phyloP scores from a whole-genome alignment of 2,797 vertebrate genomes.

The Fundulus diaphanus region DNA sequence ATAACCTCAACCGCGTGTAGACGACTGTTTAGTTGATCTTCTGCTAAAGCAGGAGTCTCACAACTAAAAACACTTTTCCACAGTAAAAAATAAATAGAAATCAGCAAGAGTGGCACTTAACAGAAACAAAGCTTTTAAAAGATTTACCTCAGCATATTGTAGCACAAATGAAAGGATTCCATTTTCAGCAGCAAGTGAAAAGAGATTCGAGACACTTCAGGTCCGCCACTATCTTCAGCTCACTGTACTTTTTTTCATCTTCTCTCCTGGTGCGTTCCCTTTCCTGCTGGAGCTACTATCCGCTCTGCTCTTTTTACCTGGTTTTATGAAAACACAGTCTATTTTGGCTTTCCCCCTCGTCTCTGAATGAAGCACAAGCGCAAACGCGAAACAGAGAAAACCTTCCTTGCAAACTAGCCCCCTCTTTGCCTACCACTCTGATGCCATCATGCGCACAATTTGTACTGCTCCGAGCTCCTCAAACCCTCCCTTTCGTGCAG shows the following conservation, averaged over 20 bases:
- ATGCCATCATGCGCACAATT: conserved; percentile 74
- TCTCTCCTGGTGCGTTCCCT: conserved; percentile 36
- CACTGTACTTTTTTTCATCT: conserved; percentile 55
- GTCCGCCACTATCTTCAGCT: conserved; percentile 45
- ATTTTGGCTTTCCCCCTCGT: conserved; percentile 70
- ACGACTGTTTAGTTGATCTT: conserved; percentile 56
- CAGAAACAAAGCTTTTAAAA: conserved; percentile 38
- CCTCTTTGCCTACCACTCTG: conserved; percentile 57
- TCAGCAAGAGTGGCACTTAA: conserved; percentile 34
- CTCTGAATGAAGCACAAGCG: conserved; percentile 82
- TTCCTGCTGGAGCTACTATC: conserved; percentile 21
- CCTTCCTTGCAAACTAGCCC: conserved; percentile 53
- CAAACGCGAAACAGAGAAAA: conserved; percentile 57
- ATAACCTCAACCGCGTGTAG: conserved; percentile 72
- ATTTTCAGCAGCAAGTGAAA: conserved; percentile 49
- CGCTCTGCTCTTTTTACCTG: conserved; percentile 38
- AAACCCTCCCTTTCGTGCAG: conserved; percentile 62
- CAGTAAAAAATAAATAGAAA: conserved; percentile 20
- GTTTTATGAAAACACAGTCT: conserved; percentile 58
- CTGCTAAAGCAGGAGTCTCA: conserved; percentile 60
- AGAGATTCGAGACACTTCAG: conserved; percentile 34
- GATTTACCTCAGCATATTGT: conserved; percentile 49
- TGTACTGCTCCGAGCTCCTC: conserved; percentile 64
- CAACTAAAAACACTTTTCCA: conserved; percentile 53
- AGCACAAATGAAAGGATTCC: conserved; percentile 51